Conservation (phyloP, 2,888 invertebrate species). For the Latheticus oryzae region DNA sequence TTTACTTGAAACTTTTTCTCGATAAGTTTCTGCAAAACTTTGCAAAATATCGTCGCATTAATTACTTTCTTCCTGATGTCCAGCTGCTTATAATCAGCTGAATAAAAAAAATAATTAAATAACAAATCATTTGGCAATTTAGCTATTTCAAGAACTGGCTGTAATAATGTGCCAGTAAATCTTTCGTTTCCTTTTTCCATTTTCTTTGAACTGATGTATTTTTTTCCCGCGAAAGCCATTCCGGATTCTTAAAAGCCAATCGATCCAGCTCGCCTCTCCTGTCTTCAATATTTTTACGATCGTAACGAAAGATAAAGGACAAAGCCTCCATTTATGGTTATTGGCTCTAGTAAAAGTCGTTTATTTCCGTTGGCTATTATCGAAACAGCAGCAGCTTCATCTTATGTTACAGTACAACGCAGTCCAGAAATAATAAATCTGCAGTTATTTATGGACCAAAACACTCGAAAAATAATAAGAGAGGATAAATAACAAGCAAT, state of each 20-base stretch:
- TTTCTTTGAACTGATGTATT: too few relatives aligned
- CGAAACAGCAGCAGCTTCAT: conserved; percentile 25
- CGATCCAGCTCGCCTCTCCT: conserved; percentile 7
- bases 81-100: too few relatives aligned
- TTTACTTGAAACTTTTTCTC: too few relatives aligned
- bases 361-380: conserved; percentile 25
- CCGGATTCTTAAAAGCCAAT: conserved; percentile 7
- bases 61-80: too few relatives aligned
- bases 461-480: background rate
- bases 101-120: too few relatives aligned
- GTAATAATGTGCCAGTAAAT: too few relatives aligned
- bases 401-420: conserved; percentile 7
- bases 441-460: conserved; percentile 11
- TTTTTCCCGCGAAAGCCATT: too few relatives aligned
- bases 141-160: too few relatives aligned
- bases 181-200: too few relatives aligned
- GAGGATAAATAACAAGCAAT: background rate
- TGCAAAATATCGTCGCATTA: too few relatives aligned
- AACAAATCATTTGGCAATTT: too few relatives aligned
- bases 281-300: conserved; percentile 29
- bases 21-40: too few relatives aligned
- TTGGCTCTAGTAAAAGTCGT: conserved; percentile 22
- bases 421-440: conserved; percentile 6
- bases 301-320: conserved; percentile 22
- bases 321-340: conserved; percentile 28